Base-by-base conservation (phyloP, 2,113 vertebrate genomes). In the Trogon melanurus region DNA sequence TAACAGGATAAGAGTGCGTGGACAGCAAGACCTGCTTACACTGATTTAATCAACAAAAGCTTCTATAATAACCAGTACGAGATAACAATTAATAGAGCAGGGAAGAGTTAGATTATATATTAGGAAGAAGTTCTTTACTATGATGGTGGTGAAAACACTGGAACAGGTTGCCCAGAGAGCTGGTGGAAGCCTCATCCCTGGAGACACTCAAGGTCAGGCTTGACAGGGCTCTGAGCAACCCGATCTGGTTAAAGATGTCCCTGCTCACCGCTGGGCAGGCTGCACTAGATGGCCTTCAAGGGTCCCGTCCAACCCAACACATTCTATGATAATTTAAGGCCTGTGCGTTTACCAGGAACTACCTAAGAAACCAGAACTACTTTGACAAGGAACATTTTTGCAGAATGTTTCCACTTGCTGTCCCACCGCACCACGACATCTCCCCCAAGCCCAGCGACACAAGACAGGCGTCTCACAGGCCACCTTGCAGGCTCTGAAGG, bases 381-480 rank as follows among this genome's bases (percentile, higher is more conserved):
- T 79, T 9, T 16, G 11, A 32, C 10, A 73, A 41, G n/a, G 8
- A 64, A 19, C 2, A n/a, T 27, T 64, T 90, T 62, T n/a, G 38
- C 7, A 1, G 2, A 23, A 34, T 0, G 0, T 11, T 69, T 38
- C 13, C 34, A n/a, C 11, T 15, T 64, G 58, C 67, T 17, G 34
- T 25, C 32, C 61, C 0, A 2, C 16, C n/a, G 45, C 19, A 56
- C 34, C 60, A 10, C 13, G 22, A 72, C 64, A 29, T 25, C 62
- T 18, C 8, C 23, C 62, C 9, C 22, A 34, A 57, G 11, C 11
- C 13, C 32, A 11, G 32, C 2, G 4, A 34, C 6, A 4, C 14
- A 27, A 32, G 48, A 38, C 1, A 4, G 0, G 4, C 32, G 9
- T 8, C 51, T 29, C 47, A 4, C 41, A 18, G 41, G 20, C 5